A percentile compares a stretch with the other conserved stretches of the same genome.
phyloP scores from a whole-genome alignment of 2,797 vertebrate genomes.

The Trichosurus vulpecula region DNA sequence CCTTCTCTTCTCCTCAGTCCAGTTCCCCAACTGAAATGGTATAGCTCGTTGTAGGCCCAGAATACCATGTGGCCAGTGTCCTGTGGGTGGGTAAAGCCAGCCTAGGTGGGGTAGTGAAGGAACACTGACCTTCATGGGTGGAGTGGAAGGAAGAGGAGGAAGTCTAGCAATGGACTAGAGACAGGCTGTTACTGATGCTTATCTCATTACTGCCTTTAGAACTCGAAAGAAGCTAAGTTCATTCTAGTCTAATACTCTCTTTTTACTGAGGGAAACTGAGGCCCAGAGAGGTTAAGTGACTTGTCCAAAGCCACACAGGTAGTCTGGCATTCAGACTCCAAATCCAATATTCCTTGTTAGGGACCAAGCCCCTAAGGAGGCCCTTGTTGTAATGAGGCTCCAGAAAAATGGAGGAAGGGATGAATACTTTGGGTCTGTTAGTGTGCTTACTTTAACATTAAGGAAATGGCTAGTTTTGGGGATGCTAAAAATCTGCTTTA shows the following conservation, averaged over 20 bases:
- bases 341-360: background rate
- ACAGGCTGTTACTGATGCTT: background rate
- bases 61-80: background rate
- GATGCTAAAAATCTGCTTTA: background rate
- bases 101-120: background rate
- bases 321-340: background rate
- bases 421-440: background rate
- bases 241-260: background rate
- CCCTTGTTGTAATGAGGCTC: background rate
- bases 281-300: background rate
- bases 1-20: background rate
- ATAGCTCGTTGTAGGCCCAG: background rate
- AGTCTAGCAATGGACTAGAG: background rate
- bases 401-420: background rate
- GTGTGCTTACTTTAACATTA: background rate
- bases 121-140: background rate
- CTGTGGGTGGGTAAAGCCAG: background rate
- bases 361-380: background rate
- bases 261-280: background rate
- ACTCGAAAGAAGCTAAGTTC: background rate
- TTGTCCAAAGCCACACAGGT: slow-evolving; percentile 11
- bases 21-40: background rate
- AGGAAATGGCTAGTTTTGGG: background rate
- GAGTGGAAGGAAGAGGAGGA: background rate
- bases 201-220: background rate